Evolutionary conservation across 1,140 invertebrate species (phyloP).

Genomic region (Brachionus rotundiformis): DNA sequence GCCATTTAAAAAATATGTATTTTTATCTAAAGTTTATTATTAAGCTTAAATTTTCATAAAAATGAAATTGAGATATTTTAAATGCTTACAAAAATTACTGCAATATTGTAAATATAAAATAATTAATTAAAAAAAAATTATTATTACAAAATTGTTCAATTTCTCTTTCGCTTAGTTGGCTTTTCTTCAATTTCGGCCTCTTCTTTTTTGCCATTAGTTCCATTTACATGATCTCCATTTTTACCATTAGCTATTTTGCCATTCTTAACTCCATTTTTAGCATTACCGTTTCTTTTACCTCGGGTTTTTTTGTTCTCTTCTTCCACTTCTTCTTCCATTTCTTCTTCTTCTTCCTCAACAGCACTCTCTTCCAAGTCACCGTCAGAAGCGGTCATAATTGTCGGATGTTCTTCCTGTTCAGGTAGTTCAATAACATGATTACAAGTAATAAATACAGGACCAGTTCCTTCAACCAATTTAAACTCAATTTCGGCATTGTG

Average conservation of each 20-base stretch:
- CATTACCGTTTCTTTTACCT: constrained; percentile 9
- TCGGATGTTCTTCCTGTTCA: background rate
- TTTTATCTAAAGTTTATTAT: background rate
- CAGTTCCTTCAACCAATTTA: constrained; percentile 56
- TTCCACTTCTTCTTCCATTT: constrained; percentile 49
- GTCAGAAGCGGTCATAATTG: constrained; percentile 54
- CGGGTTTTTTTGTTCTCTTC: constrained; percentile 13
- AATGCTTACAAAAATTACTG: background rate
- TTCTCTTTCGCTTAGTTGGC: constrained; percentile 23
- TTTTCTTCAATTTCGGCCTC: constrained; percentile 33
- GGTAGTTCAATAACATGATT: constrained; percentile 57
- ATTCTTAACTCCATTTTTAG: constrained; percentile 32
- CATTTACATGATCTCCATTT: constrained; percentile 34
- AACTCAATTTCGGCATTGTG: constrained; percentile 56
- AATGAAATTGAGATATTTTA: background rate
- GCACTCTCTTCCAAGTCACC: constrained; percentile 54
- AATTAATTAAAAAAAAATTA: background rate
- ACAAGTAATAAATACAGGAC: constrained; percentile 57
- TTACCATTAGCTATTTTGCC: constrained; percentile 41
- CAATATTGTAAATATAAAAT: background rate
- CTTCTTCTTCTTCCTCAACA: constrained; percentile 54
- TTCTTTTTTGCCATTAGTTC: constrained; percentile 35
- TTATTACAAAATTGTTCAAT: background rate
- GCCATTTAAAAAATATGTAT: background rate
- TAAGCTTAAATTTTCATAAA: background rate